Conservation (phyloP, 2,797 vertebrate species). For the Oceanodroma leucorhoa region DNA sequence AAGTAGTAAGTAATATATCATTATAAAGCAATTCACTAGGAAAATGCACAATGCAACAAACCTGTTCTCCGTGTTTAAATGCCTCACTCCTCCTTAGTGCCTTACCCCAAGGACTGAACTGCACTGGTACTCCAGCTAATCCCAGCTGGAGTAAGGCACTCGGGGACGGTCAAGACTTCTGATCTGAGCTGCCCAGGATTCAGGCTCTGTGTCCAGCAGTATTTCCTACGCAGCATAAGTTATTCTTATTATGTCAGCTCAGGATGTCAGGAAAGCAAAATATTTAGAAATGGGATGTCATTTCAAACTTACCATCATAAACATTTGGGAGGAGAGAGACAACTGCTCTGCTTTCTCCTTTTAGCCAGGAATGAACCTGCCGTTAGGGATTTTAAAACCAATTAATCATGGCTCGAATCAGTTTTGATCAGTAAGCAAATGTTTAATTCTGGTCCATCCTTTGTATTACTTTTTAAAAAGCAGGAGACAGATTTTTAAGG, state of each 20-base stretch:
- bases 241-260: background rate
- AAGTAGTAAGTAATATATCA: background rate
- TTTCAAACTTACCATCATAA: background rate
- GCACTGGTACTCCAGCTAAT: background rate
- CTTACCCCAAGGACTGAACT: background rate
- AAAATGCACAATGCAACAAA: background rate
- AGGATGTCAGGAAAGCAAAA: background rate
- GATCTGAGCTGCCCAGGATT: background rate
- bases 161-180: background rate
- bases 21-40: background rate
- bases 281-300: background rate
- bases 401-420: background rate
- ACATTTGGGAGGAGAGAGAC: background rate
- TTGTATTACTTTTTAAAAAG: background rate
- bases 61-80: background rate
- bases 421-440: background rate
- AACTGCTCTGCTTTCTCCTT: background rate
- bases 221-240: background rate
- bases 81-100: background rate
- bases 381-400: background rate
- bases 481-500: background rate
- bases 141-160: background rate
- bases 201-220: background rate
- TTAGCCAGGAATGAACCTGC: background rate
- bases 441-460: background rate